Conservation (phyloP, 2,888 invertebrate genomes). For the Syrista parreyssii region DNA sequence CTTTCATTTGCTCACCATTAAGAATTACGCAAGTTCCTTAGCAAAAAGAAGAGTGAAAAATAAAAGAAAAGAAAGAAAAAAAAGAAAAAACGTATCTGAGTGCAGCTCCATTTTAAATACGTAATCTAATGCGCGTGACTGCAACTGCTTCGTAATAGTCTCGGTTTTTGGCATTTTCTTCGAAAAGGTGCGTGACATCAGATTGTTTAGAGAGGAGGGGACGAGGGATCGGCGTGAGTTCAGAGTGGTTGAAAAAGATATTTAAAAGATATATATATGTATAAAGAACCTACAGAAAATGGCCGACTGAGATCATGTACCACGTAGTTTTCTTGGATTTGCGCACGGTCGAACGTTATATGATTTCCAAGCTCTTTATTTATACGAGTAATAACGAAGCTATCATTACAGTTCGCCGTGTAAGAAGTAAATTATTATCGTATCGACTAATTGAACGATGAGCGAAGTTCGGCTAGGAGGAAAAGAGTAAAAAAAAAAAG, state of each 20-base stretch:
- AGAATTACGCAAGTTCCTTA: background rate
- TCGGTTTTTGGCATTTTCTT: conserved; percentile 32
- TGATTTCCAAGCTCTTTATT: background rate
- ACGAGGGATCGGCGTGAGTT: background rate
- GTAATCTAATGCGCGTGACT: conserved; percentile 20
- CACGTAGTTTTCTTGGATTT: background rate
- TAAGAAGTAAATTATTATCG: background rate
- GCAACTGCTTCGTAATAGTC: conserved; percentile 9
- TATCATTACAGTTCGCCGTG: background rate
- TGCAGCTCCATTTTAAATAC: conserved; percentile 17
- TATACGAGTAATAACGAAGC: background rate
- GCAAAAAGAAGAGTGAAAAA: conserved; percentile 27
- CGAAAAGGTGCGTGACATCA: background rate
- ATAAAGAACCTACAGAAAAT: background rate
- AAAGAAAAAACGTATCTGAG: conserved; percentile 10
- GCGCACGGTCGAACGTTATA: background rate
- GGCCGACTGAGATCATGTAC: background rate
- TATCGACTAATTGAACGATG: background rate
- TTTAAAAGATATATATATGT: background rate
- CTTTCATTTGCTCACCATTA: background rate
- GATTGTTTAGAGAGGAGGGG: background rate
- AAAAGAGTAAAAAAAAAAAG: no score
- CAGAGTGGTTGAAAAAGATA: background rate
- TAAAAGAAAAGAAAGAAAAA: conserved; percentile 12
- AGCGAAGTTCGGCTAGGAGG: background rate